Percentiles rank a stretch among this genome's conserved stretches.
Evolutionary conservation across 2,797 vertebrate genomes (phyloP).

Genomic region (Xenops minutus): DNA sequence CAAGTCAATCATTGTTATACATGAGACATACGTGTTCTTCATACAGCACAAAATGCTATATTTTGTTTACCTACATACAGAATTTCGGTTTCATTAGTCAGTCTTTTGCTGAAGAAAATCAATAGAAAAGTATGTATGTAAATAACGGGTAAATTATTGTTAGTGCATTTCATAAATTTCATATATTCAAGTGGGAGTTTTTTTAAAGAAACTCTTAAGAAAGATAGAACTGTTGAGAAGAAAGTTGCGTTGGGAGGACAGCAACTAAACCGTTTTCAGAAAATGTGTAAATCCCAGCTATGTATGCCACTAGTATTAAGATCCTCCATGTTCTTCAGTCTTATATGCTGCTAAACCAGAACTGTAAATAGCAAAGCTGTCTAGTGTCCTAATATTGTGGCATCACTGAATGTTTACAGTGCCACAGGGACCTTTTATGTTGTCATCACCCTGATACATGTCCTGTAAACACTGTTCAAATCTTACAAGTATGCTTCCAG

Average conservation of each 20-base stretch:
- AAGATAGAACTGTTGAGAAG: background rate
- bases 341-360: background rate
- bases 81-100: background rate
- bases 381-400: background rate
- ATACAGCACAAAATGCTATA: background rate
- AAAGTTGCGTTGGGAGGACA: background rate
- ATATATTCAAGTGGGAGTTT: background rate
- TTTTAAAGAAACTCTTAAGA: background rate
- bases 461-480: background rate
- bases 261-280: background rate
- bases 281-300: background rate
- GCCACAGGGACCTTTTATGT: background rate
- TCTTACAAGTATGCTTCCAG: background rate
- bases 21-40: rapidly evolving
- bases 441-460: background rate
- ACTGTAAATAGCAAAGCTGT: background rate
- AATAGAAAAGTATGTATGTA: background rate
- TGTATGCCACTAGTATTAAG: background rate
- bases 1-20: background rate
- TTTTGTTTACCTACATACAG: background rate
- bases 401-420: background rate
- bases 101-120: background rate
- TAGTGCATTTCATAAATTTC: background rate
- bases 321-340: background rate
- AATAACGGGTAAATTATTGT: background rate